Base-by-base conservation (phyloP, 2,888 invertebrate genomes). In the Elgonia sp. region DNA sequence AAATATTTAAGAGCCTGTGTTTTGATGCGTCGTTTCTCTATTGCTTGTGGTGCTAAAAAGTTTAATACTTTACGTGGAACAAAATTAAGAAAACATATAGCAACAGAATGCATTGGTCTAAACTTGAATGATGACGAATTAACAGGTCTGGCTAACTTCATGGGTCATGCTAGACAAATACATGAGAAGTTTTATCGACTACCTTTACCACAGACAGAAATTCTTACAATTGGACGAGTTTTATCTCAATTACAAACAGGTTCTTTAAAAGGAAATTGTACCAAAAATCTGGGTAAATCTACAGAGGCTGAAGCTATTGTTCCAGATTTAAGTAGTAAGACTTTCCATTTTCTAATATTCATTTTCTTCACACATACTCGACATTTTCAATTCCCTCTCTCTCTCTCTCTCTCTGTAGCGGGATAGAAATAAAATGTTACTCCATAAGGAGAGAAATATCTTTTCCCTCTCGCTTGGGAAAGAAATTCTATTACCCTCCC, bases 41-140 rank as follows among this genome's bases (percentile, higher is more conserved):
- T 0, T 0, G 16, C 37, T 5, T 86, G 70, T 21, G 73, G 77
- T 42, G 63, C 76, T 3, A 7, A 63, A 60, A 42, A 62, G 18
- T 55, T 50, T 5, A 12, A 60, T 5, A 53, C 69, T 6, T 39
- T 89, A n/a, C 50, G 72, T 18, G 81, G 77, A 1, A 89, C 86
- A 0, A 0, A 12, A 0, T 53, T 88, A 7, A 16, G 88, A 37
- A 85, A 88, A 60, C 88, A 88, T 16, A 37, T 83, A 6, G 88
- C 88, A 10, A 88, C 86, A 0, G 16, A 65, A 16, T 63, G 65
- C 18, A 29, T 77, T 8, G 18, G 53, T 4, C 9, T 82, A 10
- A 40, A 86, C 8, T 57, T 83, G 12, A 16, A 57, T 16, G 77
- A 85, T 8, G 29, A 81, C 14, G 39, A 40, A n/a, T 57, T 67